Base-by-base conservation (phyloP, 1,140 invertebrate species). In the Phymorhynchus buccinoides region DNA sequence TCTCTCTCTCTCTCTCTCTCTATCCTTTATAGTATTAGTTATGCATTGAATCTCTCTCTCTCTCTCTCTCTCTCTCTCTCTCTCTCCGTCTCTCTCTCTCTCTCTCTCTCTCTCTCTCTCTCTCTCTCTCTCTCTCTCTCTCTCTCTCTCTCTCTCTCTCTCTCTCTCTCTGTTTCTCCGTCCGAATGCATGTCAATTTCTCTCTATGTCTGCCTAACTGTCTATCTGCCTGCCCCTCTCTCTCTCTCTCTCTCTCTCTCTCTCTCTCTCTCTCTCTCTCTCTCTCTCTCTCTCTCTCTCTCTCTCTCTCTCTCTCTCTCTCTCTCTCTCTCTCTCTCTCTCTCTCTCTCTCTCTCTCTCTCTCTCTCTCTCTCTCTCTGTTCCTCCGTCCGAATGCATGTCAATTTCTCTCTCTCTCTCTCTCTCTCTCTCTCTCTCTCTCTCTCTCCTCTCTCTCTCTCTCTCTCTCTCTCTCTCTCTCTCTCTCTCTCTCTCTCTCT, bases 121-220 rank as follows among this genome's bases (percentile, higher is more conserved):
- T 80, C 73, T 42, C 73, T 80, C 83, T 84, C 75, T 52, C 73
- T 84, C 83, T 35, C 84, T 77, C 35, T 44, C 77, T 2, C 35
- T 44, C 42, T 12, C 79, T 14, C 37, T 32, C 48, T 9, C 41
- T 32, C 16, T 27, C 9, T 27, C 42, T 30, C 41, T 32, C 79
- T 48, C 9, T 16, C 35, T 42, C 32, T 9, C 44, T 18, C 18
- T 18, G 7, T 48, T 18, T 18, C 44, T 18, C 44, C 44, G 18
- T 18, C 18, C 44, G 6, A 9, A 6, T 48, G 6, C 44, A 6
- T 48, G 7, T 18, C 44, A 9, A 48, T 18, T 18, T 18, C 44
- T 18, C 18, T 18, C n/a, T n/a, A n/a, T n/a, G n/a, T n/a, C n/a
- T n/a, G n/a, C n/a, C n/a, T n/a, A n/a, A n/a, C n/a, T n/a, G n/a